phyloP scores from a whole-genome alignment of 2,888 invertebrate genomes.

The Eupithecia tripunctaria region DNA sequence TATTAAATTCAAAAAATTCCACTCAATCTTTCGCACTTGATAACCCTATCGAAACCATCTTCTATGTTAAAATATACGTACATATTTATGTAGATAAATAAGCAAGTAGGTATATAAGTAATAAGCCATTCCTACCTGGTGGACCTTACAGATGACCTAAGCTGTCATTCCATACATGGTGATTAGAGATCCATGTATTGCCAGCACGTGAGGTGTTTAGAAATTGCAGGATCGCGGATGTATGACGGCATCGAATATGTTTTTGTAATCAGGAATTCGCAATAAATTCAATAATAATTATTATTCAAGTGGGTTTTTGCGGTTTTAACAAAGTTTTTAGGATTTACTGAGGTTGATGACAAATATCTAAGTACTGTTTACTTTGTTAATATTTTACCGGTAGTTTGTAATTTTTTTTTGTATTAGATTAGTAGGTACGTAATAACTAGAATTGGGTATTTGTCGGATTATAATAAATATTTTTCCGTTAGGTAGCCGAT shows the following conservation, averaged over 20 bases:
- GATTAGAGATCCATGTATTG: neutral
- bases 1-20: neutral
- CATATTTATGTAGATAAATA: constrained; percentile 1
- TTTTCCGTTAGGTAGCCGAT: no score
- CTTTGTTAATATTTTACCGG: neutral
- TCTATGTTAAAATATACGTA: neutral
- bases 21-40: neutral
- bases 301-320: constrained; percentile 1
- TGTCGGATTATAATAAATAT: neutral
- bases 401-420: no score
- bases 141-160: neutral
- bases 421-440: no score
- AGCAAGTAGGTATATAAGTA: neutral
- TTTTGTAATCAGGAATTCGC: constrained; percentile 5
- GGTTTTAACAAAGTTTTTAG: neutral
- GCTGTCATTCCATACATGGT: constrained; percentile 1
- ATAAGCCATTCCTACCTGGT: neutral
- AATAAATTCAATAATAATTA: no score
- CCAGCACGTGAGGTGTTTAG: neutral
- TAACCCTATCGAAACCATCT: neutral
- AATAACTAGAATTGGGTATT: neutral
- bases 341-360: neutral
- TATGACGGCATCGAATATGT: neutral
- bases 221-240: constrained; percentile 1
- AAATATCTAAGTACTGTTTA: neutral